These are phyloP conservation scores for Ceyx melanurus DNA, from an alignment of 2,113 vertebrate genomes.

Conservation along the genomic window DNA sequence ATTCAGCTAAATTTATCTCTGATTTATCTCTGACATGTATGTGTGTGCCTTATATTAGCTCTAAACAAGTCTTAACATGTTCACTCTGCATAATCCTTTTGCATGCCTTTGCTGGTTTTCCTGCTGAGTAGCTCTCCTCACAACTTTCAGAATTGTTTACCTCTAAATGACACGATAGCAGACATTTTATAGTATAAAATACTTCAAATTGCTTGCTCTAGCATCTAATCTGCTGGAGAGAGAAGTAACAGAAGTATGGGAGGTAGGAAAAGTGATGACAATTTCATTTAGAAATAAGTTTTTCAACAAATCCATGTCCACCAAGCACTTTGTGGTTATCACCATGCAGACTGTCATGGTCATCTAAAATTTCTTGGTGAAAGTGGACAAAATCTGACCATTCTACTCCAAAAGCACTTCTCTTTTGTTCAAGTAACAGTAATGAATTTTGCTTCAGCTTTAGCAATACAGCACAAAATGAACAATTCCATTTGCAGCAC, in stretches of 20 bases:
- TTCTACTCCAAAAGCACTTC: background rate
- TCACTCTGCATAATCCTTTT: background rate
- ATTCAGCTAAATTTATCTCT: background rate
- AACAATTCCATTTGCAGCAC: background rate
- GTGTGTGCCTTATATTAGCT: background rate
- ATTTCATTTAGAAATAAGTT: background rate
- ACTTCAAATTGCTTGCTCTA: background rate
- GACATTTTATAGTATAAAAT: background rate
- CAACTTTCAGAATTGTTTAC: background rate
- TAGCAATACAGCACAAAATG: accelerated
- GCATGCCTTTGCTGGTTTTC: background rate
- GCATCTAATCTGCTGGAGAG: background rate
- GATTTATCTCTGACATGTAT: background rate
- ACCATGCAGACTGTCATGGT: background rate
- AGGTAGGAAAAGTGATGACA: background rate
- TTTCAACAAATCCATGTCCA: background rate
- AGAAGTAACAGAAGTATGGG: background rate
- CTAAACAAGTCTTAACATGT: background rate
- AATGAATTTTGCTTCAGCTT: background rate
- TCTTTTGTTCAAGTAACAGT: background rate
- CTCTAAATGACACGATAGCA: background rate
- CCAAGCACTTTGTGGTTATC: background rate
- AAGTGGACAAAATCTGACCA: background rate
- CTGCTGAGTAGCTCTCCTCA: background rate
- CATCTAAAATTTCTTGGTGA: background rate